Base-by-base conservation (phyloP, 2,113 vertebrate genomes). In the Ictalurus furcatus region DNA sequence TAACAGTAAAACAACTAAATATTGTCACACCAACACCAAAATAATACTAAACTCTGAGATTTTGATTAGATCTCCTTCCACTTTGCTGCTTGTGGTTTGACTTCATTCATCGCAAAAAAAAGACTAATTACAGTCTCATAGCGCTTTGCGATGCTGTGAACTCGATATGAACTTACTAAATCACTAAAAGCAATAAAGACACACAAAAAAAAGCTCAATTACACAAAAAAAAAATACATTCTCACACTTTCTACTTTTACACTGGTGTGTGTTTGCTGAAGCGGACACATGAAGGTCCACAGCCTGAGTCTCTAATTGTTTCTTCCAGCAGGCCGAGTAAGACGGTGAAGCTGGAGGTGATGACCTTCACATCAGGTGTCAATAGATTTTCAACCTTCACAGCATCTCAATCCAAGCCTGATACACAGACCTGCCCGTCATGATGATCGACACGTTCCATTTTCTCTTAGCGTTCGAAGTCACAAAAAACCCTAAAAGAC, bases 371-470 rank as follows among this genome's bases (percentile, higher is more conserved):
- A 30, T 85, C 79, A 28, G 82, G 30, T 84, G 28, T 74, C 40
- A 56, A 21, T 25, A 44, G 34, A 90, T 87, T 90, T 90, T 88
- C 80, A 90, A 87, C 74, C 73, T 90, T 90, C 85, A 44, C 14
- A 88, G 90, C 59, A 78, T 83, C 74, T 87, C 54, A 11, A 76
- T 88, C 73, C 84, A 11, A 52, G 58, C 23, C 54, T 58, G 90
- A 85, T 89, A 86, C 44, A 85, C 30, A 19, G 71, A 58, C 23
- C 40, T 61, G 40, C 17, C 74, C 2, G 61, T 52, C 85, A 90
- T 93, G 89, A 94, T 92, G 91, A 95, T 0, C 90, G 88, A 88
- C 94, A 94, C 86, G 78, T 93, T 91, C 92, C 84, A 94, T 92
- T 92, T 92, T 91, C 86, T 89, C 91, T 86, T 17, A n/a, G 58